Percentiles rank a stretch among this genome's conserved stretches.
Conservation (phyloP, 2,888 invertebrate genomes). For the Pasiphila rectangulata region DNA sequence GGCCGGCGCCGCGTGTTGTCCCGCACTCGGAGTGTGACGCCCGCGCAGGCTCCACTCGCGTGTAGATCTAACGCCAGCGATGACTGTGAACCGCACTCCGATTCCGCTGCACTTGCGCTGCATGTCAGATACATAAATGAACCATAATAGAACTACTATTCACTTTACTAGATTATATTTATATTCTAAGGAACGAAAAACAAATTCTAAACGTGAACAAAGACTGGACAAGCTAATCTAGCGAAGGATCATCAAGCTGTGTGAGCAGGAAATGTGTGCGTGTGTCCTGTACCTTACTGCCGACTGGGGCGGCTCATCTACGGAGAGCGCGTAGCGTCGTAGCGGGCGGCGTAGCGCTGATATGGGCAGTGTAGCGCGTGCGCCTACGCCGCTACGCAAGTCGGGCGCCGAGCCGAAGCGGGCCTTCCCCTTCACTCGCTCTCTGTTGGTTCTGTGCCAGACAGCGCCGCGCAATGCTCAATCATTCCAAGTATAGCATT, state of each 20-base stretch:
- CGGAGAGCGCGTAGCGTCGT: constrained; percentile 90
- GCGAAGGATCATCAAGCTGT: constrained; percentile 21
- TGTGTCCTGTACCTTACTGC: constrained; percentile 61
- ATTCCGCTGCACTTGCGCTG: constrained; percentile 72
- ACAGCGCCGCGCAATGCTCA: constrained; percentile 27
- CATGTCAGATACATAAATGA: background rate
- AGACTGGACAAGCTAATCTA: constrained; percentile 1
- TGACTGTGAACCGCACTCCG: constrained; percentile 82
- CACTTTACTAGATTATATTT: background rate
- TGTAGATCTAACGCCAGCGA: constrained; percentile 90
- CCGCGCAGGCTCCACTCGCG: constrained; percentile 73
- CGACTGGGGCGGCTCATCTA: constrained; percentile 85
- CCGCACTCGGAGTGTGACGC: constrained; percentile 80
- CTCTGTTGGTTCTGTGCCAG: constrained; percentile 58
- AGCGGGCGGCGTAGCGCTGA: constrained; percentile 75
- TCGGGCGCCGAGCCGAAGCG: constrained; percentile 83
- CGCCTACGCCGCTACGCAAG: constrained; percentile 62
- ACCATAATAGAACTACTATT: background rate
- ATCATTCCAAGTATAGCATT: too few relatives aligned
- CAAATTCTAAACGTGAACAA: background rate
- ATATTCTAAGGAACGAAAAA: background rate
- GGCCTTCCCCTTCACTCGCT: constrained; percentile 54
- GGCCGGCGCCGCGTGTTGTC: constrained; percentile 88
- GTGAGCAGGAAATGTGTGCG: constrained; percentile 14
- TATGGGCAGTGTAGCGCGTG: constrained; percentile 59